Base-by-base conservation (phyloP, 2,797 vertebrate species). In the Rhinoraja longicauda region DNA sequence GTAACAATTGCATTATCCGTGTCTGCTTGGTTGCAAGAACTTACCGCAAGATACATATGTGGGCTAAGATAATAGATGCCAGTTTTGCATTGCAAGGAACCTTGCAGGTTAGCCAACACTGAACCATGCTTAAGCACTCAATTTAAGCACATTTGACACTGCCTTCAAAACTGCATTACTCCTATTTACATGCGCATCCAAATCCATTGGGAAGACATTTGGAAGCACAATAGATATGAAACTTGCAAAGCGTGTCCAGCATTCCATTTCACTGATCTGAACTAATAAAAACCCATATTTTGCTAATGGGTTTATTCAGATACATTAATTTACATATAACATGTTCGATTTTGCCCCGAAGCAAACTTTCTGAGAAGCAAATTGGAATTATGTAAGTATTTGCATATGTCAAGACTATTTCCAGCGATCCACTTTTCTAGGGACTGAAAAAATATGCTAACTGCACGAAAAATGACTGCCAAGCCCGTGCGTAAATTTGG, bases 381-480 rank as follows among this genome's bases (percentile, higher is more conserved):
- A 88, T 88, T 67, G 62, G 24, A 88, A 62, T 86, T 67, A 67
- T n/a, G 62, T 67, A 45, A 88, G 1, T 32, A 88, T 88, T 67
- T 88, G 84, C 59, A 88, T 88, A 86, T 88, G 84, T 88, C 62
- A 67, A 88, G n/a, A 32, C 84, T 2, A 88, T 88, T 88, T 29
- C 84, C 62, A 67, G 32, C 13, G 59, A 36, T 67, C 59, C 9
- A 67, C n/a, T 88, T 67, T 19, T 21, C 82, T 64, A 29, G n/a
- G 62, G 82, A 62, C 62, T 64, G 82, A 53, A 86, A 81, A 86
- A 59, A 59, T 29, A 57, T 32, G 57, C 45, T 53, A 59, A 13
- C 57, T 64, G 59, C 57, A n/a, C 57, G 7, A 62, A 86, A 10
- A 59, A 12, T 29, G n/a, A 53, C 12, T 17, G 57, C 82, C 17